These are phyloP conservation scores for Mus spretus DNA, from an alignment of 2,797 vertebrate species.

Conservation along the genomic window DNA sequence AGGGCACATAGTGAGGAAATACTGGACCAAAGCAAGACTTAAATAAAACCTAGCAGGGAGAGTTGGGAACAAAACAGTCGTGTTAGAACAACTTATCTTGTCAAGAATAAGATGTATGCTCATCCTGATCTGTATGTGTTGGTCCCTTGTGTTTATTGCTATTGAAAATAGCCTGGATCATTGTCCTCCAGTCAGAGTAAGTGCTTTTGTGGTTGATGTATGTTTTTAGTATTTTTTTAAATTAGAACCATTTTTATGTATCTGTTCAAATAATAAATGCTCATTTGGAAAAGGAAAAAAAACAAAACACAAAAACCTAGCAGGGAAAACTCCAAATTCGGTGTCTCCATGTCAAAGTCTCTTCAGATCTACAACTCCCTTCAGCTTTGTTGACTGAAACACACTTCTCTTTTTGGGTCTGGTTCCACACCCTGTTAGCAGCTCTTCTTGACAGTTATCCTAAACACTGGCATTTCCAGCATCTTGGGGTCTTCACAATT, in stretches of 20 bases:
- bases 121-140: conserved; percentile 60
- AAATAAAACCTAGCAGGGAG: conserved; percentile 61
- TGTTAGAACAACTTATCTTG: no score
- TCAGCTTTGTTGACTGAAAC: background rate
- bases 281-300: conserved; percentile 78
- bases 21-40: background rate
- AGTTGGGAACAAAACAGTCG: conserved; percentile 82
- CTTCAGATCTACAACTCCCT: background rate
- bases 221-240: conserved; percentile 86
- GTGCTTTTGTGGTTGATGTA: conserved; percentile 82
- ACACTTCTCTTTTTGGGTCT: background rate
- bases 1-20: background rate
- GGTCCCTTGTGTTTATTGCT: conserved; percentile 76
- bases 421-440: background rate
- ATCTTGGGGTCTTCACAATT: background rate
- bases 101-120: conserved; percentile 33
- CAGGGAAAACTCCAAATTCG: background rate
- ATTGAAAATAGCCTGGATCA: conserved; percentile 73
- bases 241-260: conserved; percentile 84
- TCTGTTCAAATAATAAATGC: conserved; percentile 78
- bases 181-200: conserved; percentile 79
- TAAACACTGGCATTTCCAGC: background rate
- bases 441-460: background rate
- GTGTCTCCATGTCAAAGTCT: background rate
- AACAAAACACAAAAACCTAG: no score